Percentiles rank a stretch among this genome's conserved stretches.
phyloP scores from a whole-genome alignment of 23 tunicate genomes.

The Styela plicata region DNA sequence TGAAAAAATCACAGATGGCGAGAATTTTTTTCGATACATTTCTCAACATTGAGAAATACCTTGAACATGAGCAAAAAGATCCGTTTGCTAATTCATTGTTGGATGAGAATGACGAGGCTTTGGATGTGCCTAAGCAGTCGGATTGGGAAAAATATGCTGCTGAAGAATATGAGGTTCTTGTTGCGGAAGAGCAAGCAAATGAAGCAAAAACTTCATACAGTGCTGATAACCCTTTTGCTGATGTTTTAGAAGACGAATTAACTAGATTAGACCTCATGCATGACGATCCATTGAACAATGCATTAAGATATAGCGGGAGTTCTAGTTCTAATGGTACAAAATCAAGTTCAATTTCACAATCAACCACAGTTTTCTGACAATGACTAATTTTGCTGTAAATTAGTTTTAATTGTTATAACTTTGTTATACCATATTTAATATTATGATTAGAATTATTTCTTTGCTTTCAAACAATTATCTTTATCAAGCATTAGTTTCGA shows the following conservation, averaged over 20 bases:
- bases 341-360: neutral
- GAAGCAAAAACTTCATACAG: constrained; percentile 24
- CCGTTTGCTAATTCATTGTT: constrained; percentile 59
- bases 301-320: neutral
- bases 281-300: neutral
- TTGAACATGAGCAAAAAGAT: constrained; percentile 92
- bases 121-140: constrained; percentile 36
- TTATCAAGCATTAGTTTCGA: too few species aligned
- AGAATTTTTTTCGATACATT: constrained; percentile 93
- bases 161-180: constrained; percentile 92
- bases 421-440: too few species aligned
- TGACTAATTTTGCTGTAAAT: too few species aligned
- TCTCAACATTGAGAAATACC: constrained; percentile 91
- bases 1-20: constrained; percentile 75
- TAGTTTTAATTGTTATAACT: too few species aligned
- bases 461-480: too few species aligned
- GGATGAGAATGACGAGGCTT: constrained; percentile 39
- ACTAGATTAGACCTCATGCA: neutral
- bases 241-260: neutral
- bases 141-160: constrained; percentile 87
- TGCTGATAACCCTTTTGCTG: neutral
- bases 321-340: neutral
- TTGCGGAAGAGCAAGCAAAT: constrained; percentile 89
- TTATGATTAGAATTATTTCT: too few species aligned
- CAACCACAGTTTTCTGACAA: neutral